Evolutionary conservation across 2,888 invertebrate genomes (phyloP), one percentile per base, ranked within the genome.

Genomic region (Monochamus alternatus): DNA sequence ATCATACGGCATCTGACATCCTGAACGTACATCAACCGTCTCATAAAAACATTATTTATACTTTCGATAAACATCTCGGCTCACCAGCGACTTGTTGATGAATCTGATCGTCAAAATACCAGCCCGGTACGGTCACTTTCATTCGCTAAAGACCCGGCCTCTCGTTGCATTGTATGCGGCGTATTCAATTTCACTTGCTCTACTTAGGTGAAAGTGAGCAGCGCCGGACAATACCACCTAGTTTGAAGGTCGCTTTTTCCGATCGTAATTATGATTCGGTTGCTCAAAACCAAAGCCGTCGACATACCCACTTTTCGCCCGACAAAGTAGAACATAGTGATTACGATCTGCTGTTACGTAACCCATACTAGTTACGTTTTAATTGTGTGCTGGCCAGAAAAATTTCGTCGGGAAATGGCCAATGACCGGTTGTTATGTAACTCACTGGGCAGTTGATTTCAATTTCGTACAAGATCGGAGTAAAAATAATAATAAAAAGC

Each of bases 211-310:
- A 55, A 55, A 55, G 55, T 55, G 55, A 55, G 14, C 55, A 55
- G 10, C 55, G 22, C 7, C 55, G 22, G 38, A 38, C 38, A 38
- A 38, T n/a, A 51, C 3, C 55, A 9, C n/a, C 7, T 22, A 55
- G 22, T 55, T 55, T 55, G 55, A 55, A 55, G 55, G 55, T 55
- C 55, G n/a, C 55, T 55, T 55, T 55, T 55, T 55, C 55, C 12
- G 55, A 55, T 55, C 55, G n/a, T 55, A 55, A 55, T 55, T n/a
- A 55, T 55, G 7, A 55, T 55, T n/a, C 55, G n/a, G 22, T 55
- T 14, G n/a, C 55, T 55, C n/a, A 51, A 51, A 51, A 51, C 51
- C 4, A 1, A 51, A 1, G 51, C 9, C n/a, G 51, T 51, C 10
- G 12, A 10, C n/a, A 9, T 51, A n/a, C 47, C 5, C 9, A 47